Base-by-base conservation (phyloP, 2,888 invertebrate species). In the Sphecodes monilicornis region DNA sequence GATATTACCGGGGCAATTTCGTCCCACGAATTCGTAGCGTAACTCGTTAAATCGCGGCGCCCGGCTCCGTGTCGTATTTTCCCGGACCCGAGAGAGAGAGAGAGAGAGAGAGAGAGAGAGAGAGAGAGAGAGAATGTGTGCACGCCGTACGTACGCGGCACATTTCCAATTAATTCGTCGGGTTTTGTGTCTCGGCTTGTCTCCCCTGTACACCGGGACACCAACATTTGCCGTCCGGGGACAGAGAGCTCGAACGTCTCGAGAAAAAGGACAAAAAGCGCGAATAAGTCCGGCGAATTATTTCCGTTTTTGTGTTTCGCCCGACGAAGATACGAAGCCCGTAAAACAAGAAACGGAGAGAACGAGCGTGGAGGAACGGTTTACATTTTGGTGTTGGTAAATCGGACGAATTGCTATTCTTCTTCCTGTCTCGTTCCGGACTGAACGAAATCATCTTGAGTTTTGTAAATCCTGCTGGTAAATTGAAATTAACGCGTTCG, bases 141-240 rank as follows among this genome's bases (percentile, higher is more conserved):
- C 50, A 50, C 22, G 3, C 39, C 79, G 64, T 36, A 11, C 66
- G 57, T 60, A 60, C 66, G 36, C 72, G 74, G 71, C 78, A 32
- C 86, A 60, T 82, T 88, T 86, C 80, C 84, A 86, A 88, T 89
- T 88, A 88, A 88, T 88, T 86, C 78, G 75, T 72, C 57, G 70
- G 4, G 54, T 84, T 88, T 84, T 84, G 80, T 82, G 86, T 82
- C 71, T 0, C 22, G 1, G 50, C 5, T 10, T 22, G 18, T 54
- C 36, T 22, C 18, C 43, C 22, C 50, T 10, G 22, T 50, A n/a
- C 57, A 16, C 22, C 29, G 11, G 18, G 70, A 32, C 5, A 39
- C 29, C 43, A 22, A 16, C n/a, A 29, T 69, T 64, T 43, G 26
- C 32, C 72, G 32, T 66, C 54, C 72, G 5, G 26, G 80, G n/a